A percentile compares a stretch with the other conserved stretches of the same genome.
phyloP scores from a whole-genome alignment of 2,888 invertebrate species.

The Drepanosiphum platanoidis region DNA sequence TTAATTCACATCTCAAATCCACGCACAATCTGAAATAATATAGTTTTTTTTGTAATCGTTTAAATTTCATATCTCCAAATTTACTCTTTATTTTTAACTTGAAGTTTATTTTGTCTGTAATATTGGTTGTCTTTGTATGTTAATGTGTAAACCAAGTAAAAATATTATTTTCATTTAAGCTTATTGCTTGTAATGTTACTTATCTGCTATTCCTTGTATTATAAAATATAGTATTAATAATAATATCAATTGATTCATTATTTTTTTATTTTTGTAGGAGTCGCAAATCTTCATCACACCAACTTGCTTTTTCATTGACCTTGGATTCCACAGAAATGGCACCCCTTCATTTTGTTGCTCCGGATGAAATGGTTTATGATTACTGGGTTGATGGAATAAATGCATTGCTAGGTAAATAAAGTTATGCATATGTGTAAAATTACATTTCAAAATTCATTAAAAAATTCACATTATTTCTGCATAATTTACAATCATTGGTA shows the following conservation, averaged over 20 bases:
- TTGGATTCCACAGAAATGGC: conserved; percentile 84
- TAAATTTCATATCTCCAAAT: no score
- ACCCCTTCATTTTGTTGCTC: conserved; percentile 91
- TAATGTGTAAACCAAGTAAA: no score
- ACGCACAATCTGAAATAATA: no score
- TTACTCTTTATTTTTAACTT: no score
- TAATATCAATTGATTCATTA: neutral
- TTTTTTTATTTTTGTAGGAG: conserved; percentile 69
- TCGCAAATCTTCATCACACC: conserved; percentile 78
- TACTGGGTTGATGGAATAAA: conserved; percentile 98
- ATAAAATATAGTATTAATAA: neutral
- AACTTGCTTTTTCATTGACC: conserved; percentile 85
- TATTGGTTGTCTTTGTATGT: no score
- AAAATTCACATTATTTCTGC: no score
- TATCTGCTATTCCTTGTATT: no score
- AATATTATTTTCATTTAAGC: neutral
- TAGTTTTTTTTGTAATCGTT: no score
- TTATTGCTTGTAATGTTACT: no score
- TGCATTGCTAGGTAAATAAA: conserved; percentile 75
- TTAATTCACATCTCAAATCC: no score
- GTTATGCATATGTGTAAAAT: conserved; percentile 3
- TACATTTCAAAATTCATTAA: neutral
- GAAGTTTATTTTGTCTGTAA: no score
- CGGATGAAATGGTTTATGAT: conserved; percentile 86
- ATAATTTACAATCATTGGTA: no score